These are phyloP conservation scores for Drosophila bipectinata DNA, from an alignment of 1,140 invertebrate genomes.

Conservation along the genomic window DNA sequence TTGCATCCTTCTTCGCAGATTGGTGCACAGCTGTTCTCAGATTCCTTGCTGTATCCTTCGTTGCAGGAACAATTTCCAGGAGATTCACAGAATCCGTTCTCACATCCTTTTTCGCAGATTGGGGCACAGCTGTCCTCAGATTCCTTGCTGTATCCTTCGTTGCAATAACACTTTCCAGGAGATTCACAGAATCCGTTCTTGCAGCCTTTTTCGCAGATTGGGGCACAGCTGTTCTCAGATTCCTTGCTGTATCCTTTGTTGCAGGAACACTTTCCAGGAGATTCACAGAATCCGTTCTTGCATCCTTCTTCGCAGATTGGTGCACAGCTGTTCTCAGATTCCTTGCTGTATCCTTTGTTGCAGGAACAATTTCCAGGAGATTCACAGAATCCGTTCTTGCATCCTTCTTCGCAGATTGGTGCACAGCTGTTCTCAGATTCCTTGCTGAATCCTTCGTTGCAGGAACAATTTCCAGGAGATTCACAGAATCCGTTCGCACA, in stretches of 20 bases:
- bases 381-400: conserved; percentile 27
- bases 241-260: conserved; percentile 7
- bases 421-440: conserved; percentile 7
- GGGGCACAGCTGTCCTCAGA: conserved; percentile 11
- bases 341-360: conserved; percentile 1
- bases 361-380: conserved; percentile 27
- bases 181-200: conserved; percentile 32
- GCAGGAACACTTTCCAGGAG: conserved; percentile 25
- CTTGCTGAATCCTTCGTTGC: conserved; percentile 11
- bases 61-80: conserved; percentile 29
- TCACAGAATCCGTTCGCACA: no score
- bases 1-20: conserved; percentile 11
- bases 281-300: conserved; percentile 14
- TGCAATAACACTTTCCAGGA: conserved; percentile 25
- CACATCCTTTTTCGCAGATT: conserved; percentile 13
- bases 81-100: conserved; percentile 31
- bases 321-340: conserved; percentile 3
- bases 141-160: conserved; percentile 1
- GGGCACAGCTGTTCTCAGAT: not conserved
- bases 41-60: conserved; percentile 1
- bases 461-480: conserved; percentile 7
- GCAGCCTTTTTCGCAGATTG: conserved; percentile 19
- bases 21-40: conserved; percentile 11
- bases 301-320: conserved; percentile 23
- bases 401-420: conserved; percentile 25